These are phyloP conservation scores for Siderastrea siderea DNA, from an alignment of 92 coral and sea anemone genomes.

Conservation along the genomic window DNA sequence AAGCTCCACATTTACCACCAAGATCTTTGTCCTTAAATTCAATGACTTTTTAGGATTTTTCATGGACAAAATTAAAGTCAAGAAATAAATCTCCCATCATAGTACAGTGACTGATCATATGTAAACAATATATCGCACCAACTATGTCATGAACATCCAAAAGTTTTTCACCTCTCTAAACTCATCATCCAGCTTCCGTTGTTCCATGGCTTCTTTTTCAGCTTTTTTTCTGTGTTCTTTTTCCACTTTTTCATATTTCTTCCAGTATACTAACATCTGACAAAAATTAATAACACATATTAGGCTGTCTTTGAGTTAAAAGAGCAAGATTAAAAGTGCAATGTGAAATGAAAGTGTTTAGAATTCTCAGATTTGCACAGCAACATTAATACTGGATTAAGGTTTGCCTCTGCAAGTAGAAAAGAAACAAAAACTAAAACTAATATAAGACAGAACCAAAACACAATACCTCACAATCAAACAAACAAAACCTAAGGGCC, in stretches of 20 bases:
- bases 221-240: slow-evolving; percentile 99
- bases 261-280: slow-evolving; percentile 98
- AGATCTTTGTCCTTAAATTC: no score
- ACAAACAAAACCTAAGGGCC: no score
- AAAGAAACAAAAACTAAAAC: no score
- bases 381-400: no score
- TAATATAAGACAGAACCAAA: no score
- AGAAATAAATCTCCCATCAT: neutral
- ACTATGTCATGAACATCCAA: neutral
- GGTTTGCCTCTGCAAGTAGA: no score
- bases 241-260: slow-evolving; percentile 98
- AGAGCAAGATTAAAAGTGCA: neutral
- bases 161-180: slow-evolving; percentile 82
- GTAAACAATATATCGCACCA: neutral
- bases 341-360: neutral
- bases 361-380: no score
- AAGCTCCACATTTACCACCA: no score
- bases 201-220: slow-evolving; percentile 99
- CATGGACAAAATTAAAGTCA: no score
- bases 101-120: neutral
- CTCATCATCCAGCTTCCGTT: slow-evolving; percentile 98
- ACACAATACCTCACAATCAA: no score
- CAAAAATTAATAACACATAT: neutral
- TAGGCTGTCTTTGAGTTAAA: neutral
- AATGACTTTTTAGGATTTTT: no score